A percentile compares a stretch with the other conserved stretches of the same genome.
These are phyloP conservation scores for Drosophila austrosaltans DNA, from an alignment of 2,888 invertebrate species.

Conservation along the genomic window DNA sequence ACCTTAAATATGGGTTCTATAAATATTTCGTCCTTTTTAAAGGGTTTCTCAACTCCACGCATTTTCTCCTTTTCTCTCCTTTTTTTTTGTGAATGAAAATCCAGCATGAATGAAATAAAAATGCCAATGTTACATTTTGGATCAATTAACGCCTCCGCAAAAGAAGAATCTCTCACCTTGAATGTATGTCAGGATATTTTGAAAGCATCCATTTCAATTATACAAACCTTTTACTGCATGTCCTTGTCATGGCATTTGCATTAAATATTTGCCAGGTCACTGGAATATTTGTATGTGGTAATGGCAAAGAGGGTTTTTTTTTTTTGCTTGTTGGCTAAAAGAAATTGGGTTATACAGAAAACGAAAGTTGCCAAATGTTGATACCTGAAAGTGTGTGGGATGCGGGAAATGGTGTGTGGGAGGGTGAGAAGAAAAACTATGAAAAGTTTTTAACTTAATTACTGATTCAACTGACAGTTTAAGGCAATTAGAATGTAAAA, in stretches of 20 bases:
- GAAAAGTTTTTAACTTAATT: slow-evolving; percentile 34
- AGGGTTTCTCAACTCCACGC: not conserved
- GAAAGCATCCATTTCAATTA: slow-evolving; percentile 72
- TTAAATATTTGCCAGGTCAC: slow-evolving; percentile 53
- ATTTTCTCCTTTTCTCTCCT: not conserved
- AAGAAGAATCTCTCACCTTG: slow-evolving; percentile 31
- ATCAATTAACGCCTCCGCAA: slow-evolving; percentile 49
- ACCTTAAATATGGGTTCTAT: not conserved
- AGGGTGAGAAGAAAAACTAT: not conserved
- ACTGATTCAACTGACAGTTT: slow-evolving; percentile 36
- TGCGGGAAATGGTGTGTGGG: not conserved
- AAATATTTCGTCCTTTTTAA: not conserved
- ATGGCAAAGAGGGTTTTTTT: not conserved
- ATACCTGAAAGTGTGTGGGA: not conserved
- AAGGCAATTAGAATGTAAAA: slow-evolving; percentile 39
- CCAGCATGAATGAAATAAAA: slow-evolving; percentile 39
- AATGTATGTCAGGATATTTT: slow-evolving; percentile 34
- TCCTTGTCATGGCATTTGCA: slow-evolving; percentile 68
- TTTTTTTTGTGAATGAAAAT: slow-evolving; percentile 46
- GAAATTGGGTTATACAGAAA: slow-evolving; percentile 6
- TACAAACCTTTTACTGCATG: slow-evolving; percentile 66
- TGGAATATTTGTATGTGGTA: slow-evolving; percentile 9
- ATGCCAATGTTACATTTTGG: slow-evolving; percentile 19
- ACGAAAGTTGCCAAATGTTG: slow-evolving; percentile 8
- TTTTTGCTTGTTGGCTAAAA: not conserved